Conservation (phyloP, 1,140 invertebrate species). For the Notospermus geniculatus region DNA sequence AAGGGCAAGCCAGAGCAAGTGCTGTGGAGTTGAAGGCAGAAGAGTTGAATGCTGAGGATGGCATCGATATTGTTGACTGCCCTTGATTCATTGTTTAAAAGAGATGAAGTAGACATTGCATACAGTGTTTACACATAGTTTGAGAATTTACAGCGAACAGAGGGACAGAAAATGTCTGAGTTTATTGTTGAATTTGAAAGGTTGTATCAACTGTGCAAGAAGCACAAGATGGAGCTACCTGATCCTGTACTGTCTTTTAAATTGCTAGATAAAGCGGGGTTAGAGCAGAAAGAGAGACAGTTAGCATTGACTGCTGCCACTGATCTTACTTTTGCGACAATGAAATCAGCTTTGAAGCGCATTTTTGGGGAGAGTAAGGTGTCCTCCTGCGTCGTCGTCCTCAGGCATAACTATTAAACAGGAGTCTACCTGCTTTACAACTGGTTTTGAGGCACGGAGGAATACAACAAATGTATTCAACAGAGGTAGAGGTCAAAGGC, state of each 20-base stretch:
- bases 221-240: conserved; percentile 20
- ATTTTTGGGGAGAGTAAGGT: conserved; percentile 11
- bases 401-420: background rate
- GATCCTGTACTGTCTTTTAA: conserved; percentile 23
- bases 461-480: background rate
- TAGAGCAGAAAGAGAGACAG: conserved; percentile 16
- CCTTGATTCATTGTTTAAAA: conserved; percentile 5
- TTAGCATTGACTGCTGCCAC: conserved; percentile 21
- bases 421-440: no score
- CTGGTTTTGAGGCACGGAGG: no score
- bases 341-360: conserved; percentile 18
- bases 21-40: background rate
- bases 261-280: conserved; percentile 19
- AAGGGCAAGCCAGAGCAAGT: background rate
- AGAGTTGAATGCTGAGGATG: no score
- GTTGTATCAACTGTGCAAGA: conserved; percentile 13
- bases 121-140: conserved; percentile 22
- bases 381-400: no score
- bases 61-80: conserved; percentile 2
- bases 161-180: conserved; percentile 16
- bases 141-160: conserved; percentile 16
- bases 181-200: conserved; percentile 24
- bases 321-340: conserved; percentile 11
- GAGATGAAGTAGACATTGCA: background rate
- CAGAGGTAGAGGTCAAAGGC: no score